A percentile compares a stretch with the other conserved stretches of the same genome.
Evolutionary conservation across 2,888 invertebrate genomes (phyloP).

Genomic region (Antheraea assamensis): DNA sequence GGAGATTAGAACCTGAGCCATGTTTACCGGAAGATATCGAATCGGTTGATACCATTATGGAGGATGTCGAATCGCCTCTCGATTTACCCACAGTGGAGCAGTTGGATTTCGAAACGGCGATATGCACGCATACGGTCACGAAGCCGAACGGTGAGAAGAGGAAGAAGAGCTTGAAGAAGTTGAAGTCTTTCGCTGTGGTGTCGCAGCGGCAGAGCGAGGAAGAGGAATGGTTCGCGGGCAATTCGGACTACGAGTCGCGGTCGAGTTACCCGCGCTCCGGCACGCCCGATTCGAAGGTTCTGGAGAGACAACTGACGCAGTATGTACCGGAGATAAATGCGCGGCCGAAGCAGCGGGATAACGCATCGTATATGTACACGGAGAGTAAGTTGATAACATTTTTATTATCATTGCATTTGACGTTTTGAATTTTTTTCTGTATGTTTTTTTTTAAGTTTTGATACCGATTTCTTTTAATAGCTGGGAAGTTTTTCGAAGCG

Average conservation of each 20-base stretch:
- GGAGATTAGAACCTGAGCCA: conserved; percentile 50
- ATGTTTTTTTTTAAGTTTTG: too few species aligned
- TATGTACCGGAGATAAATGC: conserved; percentile 42
- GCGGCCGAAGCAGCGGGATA: conserved; percentile 58
- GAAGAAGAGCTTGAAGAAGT: conserved; percentile 48
- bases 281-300: conserved; percentile 64
- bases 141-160: conserved; percentile 48
- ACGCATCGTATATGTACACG: conserved; percentile 57
- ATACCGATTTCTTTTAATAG: too few species aligned
- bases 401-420: neutral
- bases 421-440: neutral
- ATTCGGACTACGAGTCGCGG: conserved; percentile 68
- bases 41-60: conserved; percentile 25
- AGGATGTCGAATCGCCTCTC: conserved; percentile 30
- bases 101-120: conserved; percentile 67
- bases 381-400: conserved; percentile 59
- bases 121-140: conserved; percentile 70
- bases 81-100: conserved; percentile 36
- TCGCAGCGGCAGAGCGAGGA: conserved; percentile 61
- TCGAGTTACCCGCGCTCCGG: conserved; percentile 71
- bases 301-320: conserved; percentile 44
- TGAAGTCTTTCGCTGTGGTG: conserved; percentile 48
- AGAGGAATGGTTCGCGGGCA: conserved; percentile 62
- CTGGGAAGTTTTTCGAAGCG: too few species aligned
- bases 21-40: conserved; percentile 40